Evolutionary conservation across 2,113 vertebrate genomes (phyloP).

Genomic region (Pteruthius melanotis): DNA sequence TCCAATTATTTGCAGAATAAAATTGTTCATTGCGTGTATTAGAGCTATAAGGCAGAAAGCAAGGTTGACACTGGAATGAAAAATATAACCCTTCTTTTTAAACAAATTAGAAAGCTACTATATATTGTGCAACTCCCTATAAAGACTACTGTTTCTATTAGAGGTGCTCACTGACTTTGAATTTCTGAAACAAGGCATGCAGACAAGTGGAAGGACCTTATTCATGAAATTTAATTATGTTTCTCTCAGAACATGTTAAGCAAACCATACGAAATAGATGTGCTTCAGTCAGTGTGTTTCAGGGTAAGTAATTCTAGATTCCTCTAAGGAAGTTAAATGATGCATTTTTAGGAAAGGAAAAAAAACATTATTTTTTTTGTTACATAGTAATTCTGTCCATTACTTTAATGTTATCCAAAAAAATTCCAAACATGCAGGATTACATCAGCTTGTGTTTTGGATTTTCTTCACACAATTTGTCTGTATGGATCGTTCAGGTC

Average conservation of each 20-base stretch:
- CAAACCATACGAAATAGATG: neutral
- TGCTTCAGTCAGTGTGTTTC: neutral
- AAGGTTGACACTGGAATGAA: neutral
- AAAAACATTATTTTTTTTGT: neutral
- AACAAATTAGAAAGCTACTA: neutral
- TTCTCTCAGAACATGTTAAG: neutral
- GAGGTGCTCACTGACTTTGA: neutral
- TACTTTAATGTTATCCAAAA: neutral
- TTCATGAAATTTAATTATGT: neutral
- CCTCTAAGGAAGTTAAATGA: neutral
- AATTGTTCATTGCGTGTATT: neutral
- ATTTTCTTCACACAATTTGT: neutral
- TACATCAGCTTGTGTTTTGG: neutral
- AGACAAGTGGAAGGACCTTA: neutral
- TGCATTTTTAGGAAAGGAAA: neutral
- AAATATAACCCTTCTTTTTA: neutral
- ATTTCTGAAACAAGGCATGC: neutral
- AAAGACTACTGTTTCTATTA: neutral
- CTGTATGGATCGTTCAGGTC: neutral
- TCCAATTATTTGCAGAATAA: neutral
- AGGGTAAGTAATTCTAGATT: neutral
- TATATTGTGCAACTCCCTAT: neutral
- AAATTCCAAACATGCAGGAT: neutral
- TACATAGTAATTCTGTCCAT: neutral
- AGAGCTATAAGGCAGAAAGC: neutral